Conservation (phyloP, 2,797 vertebrate species). For the Lophotriccus pileatus region DNA sequence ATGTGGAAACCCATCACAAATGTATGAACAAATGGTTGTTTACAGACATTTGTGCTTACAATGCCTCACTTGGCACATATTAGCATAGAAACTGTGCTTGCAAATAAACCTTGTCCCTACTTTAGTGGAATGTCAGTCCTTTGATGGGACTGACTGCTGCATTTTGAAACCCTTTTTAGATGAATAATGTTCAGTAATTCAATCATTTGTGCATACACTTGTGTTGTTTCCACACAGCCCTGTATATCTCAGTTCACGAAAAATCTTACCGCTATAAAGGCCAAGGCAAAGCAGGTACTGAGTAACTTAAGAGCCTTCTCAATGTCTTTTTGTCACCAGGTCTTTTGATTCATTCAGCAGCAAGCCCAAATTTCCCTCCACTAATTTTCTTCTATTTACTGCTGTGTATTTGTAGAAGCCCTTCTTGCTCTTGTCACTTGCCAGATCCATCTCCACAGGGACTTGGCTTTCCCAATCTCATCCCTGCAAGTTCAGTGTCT, state of each 20-base stretch:
- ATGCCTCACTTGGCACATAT: background rate
- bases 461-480: background rate
- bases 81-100: background rate
- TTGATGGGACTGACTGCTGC: background rate
- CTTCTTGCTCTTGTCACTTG: background rate
- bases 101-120: background rate
- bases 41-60: background rate
- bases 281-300: background rate
- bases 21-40: background rate
- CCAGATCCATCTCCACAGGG: background rate
- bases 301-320: background rate
- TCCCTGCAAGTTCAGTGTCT: background rate
- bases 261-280: background rate
- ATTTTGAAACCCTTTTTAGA: background rate
- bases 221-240: background rate
- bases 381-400: background rate
- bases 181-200: background rate
- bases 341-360: background rate
- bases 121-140: background rate
- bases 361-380: background rate
- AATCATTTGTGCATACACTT: background rate
- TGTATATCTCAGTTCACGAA: background rate
- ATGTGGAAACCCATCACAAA: background rate
- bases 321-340: background rate
- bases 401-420: background rate